Evolutionary conservation across 2,797 vertebrate species (phyloP), one percentile per base, ranked within the genome.

Genomic region (Cynopterus sphinx): DNA sequence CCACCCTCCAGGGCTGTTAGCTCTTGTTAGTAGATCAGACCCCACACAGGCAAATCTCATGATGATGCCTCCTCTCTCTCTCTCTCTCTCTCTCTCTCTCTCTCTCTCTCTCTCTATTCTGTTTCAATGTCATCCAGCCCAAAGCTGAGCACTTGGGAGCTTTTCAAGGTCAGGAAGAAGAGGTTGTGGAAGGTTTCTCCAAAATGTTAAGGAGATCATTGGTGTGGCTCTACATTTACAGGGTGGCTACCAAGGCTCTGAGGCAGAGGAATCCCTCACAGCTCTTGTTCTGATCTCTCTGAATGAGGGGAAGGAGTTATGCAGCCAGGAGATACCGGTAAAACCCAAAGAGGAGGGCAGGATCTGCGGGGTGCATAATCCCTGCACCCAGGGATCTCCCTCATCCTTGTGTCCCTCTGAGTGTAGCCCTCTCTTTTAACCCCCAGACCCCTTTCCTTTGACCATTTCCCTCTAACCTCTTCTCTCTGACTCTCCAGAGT

Each of bases 211-310:
- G 12, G 61, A n/a, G 11, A 28, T 28, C 31, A 3, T 2, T 16
- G 15, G 2, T 59, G 9, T 71, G 24, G 15, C 19, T 77, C 36
- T 84, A 7, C n/a, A 8, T 36, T 67, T 41, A 77, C 96, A 97
- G 96, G 90, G 92, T 31, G 90, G 96, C n/a, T 96, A 94, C 73
- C 31, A 0, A 39, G 94, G 87, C 53, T 96, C 96, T 0, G 61
- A 98, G 61, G 90, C 85, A 5, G 33, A 73, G 1, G 17, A 53
- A 24, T 94, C 96, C 19, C 97, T 98, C 75, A 95, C 97, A 1
- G 95, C 96, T 57, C 88, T 97, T 9, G 94, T 98, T 16, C 92
- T 95, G 65, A 95, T 96, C 26, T 55, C 91, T 15, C 88, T 97
- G 59, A 5, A 83, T 57, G 65, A 94, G 24, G 93, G 92, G 11